Conservation (phyloP, 1,140 invertebrate genomes). For the Euglossa dilemma region DNA sequence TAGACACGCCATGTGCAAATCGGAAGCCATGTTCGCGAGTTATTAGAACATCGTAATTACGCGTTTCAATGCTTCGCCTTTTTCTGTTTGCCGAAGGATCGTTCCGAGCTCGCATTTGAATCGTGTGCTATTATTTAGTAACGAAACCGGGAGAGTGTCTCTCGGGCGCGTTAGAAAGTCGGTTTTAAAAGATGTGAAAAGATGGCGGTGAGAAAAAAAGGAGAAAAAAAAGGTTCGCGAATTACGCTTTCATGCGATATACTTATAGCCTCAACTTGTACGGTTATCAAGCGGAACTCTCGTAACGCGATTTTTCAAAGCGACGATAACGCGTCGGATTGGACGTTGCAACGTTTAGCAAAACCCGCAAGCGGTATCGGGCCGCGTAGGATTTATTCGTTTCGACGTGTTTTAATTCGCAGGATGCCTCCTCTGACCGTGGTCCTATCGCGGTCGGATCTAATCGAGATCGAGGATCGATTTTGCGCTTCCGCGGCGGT, state of each 20-base stretch:
- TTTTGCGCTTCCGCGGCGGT: not conserved
- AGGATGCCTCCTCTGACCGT: not conserved
- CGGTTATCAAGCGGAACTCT: not conserved
- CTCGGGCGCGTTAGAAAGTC: constrained; percentile 36
- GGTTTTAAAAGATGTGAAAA: constrained; percentile 34
- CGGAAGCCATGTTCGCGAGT: not conserved
- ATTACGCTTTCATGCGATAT: constrained; percentile 30
- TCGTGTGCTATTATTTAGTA: constrained; percentile 39
- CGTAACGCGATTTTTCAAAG: not conserved
- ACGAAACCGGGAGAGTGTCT: constrained; percentile 26
- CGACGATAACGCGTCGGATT: not conserved
- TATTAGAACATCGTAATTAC: constrained; percentile 2
- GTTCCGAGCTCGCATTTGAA: not conserved
- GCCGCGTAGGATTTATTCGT: no score
- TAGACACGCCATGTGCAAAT: not conserved
- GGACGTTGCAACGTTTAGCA: not conserved
- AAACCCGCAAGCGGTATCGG: not conserved
- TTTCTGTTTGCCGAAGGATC: not conserved
- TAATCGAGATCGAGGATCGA: constrained; percentile 27
- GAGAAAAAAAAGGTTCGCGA: constrained; percentile 9
- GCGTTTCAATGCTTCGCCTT: not conserved
- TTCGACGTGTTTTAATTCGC: not conserved
- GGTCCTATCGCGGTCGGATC: not conserved
- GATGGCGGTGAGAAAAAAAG: not conserved
- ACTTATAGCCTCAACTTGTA: not conserved